Percentiles rank a stretch among this genome's conserved stretches.
phyloP scores from a whole-genome alignment of 2,113 vertebrate genomes.

The Theristicus caerulescens region DNA sequence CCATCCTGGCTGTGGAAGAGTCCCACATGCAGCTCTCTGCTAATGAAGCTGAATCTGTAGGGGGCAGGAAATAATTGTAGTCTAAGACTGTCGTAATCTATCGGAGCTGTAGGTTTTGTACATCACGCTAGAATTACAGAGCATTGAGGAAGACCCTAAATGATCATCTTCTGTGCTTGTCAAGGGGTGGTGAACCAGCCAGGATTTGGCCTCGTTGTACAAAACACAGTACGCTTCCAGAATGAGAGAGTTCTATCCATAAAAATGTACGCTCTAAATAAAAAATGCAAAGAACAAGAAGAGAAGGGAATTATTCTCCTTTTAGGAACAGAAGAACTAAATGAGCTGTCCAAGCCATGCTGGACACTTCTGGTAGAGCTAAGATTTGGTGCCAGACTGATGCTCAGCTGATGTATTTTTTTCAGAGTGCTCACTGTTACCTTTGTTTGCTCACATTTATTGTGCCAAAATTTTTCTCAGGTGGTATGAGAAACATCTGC shows the following conservation, averaged over 20 bases:
- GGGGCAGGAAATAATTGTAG: background rate
- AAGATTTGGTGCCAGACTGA: background rate
- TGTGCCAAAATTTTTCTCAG: background rate
- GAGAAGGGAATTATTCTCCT: background rate
- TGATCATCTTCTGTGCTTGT: background rate
- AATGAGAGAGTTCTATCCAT: background rate
- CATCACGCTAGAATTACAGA: background rate
- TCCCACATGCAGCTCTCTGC: background rate
- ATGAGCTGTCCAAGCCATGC: background rate
- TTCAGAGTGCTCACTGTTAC: background rate
- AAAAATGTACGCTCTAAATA: background rate
- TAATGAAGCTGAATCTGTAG: background rate
- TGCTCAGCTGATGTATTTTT: background rate
- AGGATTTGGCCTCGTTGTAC: background rate
- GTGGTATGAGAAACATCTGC: background rate
- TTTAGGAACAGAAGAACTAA: background rate
- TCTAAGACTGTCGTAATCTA: background rate
- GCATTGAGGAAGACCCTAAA: background rate
- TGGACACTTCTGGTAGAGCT: background rate
- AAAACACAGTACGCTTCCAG: background rate
- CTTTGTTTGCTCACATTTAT: background rate
- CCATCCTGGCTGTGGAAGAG: background rate
- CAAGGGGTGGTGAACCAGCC: background rate
- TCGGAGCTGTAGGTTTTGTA: background rate
- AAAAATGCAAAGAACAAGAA: background rate